A percentile compares a stretch with the other conserved stretches of the same genome.
These are phyloP conservation scores for Leptinotarsa peninsularis DNA, from an alignment of 2,888 invertebrate species.

Conservation along the genomic window DNA sequence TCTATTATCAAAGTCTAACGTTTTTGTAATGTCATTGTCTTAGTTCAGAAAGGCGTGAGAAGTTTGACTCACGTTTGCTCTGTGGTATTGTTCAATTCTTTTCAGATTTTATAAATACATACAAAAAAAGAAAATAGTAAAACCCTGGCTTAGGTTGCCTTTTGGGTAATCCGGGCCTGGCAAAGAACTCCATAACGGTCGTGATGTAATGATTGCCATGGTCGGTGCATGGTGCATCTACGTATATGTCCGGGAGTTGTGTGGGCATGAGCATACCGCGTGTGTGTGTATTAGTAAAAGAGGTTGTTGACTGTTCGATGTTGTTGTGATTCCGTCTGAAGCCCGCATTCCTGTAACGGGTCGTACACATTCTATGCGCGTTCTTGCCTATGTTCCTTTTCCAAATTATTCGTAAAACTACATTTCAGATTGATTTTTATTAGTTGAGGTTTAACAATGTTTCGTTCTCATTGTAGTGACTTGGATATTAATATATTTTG, in stretches of 20 bases:
- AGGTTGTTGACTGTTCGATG: constrained; percentile 62
- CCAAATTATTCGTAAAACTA: not conserved
- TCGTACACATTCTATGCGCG: constrained; percentile 8
- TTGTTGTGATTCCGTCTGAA: constrained; percentile 64
- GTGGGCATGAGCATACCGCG: constrained; percentile 11
- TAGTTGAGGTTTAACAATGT: not conserved
- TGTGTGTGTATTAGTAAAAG: constrained; percentile 36
- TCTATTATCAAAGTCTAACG: not conserved
- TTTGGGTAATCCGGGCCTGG: not conserved
- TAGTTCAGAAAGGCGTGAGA: not conserved
- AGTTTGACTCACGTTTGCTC: not conserved
- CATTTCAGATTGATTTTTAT: not conserved
- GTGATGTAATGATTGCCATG: constrained; percentile 4
- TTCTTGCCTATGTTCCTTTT: constrained; percentile 2
- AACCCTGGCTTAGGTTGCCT: not conserved
- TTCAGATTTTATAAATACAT: not conserved
- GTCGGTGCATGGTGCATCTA: not conserved
- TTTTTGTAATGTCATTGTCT: not conserved
- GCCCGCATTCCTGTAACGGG: constrained; percentile 61
- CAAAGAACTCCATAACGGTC: not conserved
- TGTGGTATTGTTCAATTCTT: not conserved
- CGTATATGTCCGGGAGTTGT: constrained; percentile 11
- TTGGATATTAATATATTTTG: too few species aligned
- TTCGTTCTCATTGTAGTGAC: too few species aligned
- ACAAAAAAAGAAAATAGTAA: too few species aligned